Conservation (phyloP, 2,113 vertebrate species). For the Promerops cafer region DNA sequence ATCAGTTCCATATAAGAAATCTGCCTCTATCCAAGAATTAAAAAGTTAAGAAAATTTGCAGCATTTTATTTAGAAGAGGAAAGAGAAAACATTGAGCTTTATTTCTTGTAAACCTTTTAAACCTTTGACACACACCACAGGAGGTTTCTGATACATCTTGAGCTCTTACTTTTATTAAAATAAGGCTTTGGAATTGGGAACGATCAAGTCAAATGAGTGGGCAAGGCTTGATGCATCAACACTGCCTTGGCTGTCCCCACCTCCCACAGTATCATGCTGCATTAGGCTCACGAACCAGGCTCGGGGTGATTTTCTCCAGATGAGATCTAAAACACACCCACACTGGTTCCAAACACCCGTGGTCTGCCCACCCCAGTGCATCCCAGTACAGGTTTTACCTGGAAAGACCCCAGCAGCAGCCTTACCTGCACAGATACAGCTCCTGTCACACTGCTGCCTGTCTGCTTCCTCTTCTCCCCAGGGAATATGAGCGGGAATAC, state of each 20-base stretch:
- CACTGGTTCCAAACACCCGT: neutral
- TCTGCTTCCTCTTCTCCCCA: neutral
- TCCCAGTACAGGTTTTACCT: neutral
- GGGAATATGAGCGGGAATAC: constrained; percentile 67
- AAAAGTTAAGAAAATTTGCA: neutral
- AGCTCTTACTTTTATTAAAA: neutral
- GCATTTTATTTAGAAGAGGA: neutral
- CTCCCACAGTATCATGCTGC: neutral
- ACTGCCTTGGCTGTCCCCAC: neutral
- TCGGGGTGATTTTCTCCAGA: neutral
- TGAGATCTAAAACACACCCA: neutral
- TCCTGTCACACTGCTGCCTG: neutral
- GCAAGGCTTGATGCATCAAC: neutral
- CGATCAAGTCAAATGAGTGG: neutral
- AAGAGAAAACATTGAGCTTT: neutral
- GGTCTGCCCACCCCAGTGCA: neutral
- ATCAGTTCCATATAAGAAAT: neutral
- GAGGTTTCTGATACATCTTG: neutral
- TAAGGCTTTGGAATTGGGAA: neutral
- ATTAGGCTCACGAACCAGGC: neutral
- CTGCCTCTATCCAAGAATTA: neutral
- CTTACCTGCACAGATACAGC: neutral
- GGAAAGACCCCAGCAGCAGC: neutral
- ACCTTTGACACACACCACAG: neutral
- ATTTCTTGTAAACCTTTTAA: neutral